Evolutionary conservation across 2,113 vertebrate genomes (phyloP).

Genomic region (Agelaius phoeniceus): DNA sequence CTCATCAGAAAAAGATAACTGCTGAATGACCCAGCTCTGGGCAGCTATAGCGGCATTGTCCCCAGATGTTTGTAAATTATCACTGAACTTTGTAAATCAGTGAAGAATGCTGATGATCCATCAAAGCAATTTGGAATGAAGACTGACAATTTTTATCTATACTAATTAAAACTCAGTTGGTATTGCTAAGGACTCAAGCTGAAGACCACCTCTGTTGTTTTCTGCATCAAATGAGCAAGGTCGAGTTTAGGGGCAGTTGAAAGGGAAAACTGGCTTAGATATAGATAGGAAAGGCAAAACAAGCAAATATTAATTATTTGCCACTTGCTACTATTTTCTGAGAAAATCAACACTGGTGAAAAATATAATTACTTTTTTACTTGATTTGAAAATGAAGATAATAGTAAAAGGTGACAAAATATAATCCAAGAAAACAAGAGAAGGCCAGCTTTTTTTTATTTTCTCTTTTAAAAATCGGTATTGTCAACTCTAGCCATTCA

Average conservation of each 20-base stretch:
- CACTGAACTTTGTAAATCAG: background rate
- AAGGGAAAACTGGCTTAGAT: background rate
- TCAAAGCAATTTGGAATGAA: background rate
- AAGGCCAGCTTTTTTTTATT: background rate
- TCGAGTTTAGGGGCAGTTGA: background rate
- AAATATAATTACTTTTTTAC: background rate
- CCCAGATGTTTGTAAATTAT: background rate
- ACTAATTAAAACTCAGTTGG: background rate
- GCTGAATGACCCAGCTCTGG: background rate
- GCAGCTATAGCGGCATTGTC: background rate
- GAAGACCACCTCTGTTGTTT: background rate
- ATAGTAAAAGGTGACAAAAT: background rate
- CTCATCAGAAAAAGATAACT: background rate
- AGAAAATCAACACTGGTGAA: accelerated
- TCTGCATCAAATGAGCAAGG: background rate
- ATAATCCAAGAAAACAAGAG: background rate
- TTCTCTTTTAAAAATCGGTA: background rate
- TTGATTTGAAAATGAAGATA: background rate
- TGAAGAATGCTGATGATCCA: background rate
- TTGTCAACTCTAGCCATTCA: background rate
- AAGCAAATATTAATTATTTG: background rate
- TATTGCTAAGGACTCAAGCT: background rate
- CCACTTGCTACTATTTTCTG: background rate
- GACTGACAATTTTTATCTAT: background rate
- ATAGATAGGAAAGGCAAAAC: background rate